phyloP scores from a whole-genome alignment of 1,140 invertebrate genomes.

The Cyclargus thomasi region DNA sequence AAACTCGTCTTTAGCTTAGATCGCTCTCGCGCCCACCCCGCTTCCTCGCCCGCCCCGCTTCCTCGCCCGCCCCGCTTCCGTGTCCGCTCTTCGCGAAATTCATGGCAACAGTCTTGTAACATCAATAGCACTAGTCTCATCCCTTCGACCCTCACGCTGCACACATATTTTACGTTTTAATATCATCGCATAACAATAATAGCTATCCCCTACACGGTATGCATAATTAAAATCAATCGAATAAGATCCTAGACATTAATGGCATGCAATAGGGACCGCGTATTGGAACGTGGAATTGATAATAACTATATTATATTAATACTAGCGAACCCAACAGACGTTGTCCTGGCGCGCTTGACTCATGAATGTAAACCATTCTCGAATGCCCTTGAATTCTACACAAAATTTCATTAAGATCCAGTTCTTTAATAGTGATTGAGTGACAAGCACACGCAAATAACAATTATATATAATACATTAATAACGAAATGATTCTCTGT shows the following conservation, averaged over 20 bases:
- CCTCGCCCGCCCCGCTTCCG: too few relatives aligned
- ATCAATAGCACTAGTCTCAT: not conserved
- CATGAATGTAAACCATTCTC: too few relatives aligned
- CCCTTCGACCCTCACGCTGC: not conserved
- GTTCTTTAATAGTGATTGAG: too few relatives aligned
- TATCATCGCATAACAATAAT: conserved; percentile 1
- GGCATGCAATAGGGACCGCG: conserved; percentile 5
- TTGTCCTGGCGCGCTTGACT: too few relatives aligned
- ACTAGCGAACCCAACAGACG: not conserved
- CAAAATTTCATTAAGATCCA: too few relatives aligned
- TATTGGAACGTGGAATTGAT: conserved; percentile 6
- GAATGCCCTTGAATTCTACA: too few relatives aligned
- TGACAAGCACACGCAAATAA: too few relatives aligned
- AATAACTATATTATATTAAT: not conserved
- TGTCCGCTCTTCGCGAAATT: not conserved
- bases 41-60: too few relatives aligned
- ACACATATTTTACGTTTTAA: conserved; percentile 1
- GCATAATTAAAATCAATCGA: conserved; percentile 15
- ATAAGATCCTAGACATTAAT: conserved; percentile 2
- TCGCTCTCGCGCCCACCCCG: too few relatives aligned
- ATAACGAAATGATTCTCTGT: too few relatives aligned
- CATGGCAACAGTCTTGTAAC: not conserved
- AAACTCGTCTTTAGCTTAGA: too few relatives aligned
- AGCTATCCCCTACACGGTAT: conserved; percentile 1
- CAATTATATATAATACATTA: too few relatives aligned